Conservation (phyloP, 2,113 vertebrate species). For the Hippoglossus stenolepis region DNA sequence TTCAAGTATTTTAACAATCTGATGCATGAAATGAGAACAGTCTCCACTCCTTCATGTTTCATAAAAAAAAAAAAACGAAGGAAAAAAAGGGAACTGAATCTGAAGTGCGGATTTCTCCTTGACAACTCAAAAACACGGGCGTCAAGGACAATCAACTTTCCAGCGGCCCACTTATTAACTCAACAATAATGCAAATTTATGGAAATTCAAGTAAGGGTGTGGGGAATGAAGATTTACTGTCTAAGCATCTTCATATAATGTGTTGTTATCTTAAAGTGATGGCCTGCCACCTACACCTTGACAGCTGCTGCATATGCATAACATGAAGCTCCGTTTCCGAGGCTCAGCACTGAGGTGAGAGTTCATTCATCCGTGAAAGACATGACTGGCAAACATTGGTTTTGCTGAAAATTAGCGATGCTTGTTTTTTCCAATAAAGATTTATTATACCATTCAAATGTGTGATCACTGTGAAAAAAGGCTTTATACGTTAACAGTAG, state of each 20-base stretch:
- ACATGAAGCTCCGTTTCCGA: conserved; percentile 1
- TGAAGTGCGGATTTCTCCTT: conserved; percentile 57
- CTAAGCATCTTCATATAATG: conserved; percentile 48
- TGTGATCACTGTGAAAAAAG: background rate
- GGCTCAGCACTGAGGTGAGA: background rate
- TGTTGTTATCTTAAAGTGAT: conserved; percentile 50
- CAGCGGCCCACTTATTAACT: conserved; percentile 36
- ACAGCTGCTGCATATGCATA: conserved; percentile 13
- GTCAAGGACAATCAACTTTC: conserved; percentile 65
- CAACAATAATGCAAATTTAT: conserved; percentile 67
- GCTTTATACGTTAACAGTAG: too few species aligned
- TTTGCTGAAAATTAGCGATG: background rate
- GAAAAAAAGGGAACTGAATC: background rate
- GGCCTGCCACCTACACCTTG: conserved; percentile 31
- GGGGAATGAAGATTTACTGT: conserved; percentile 52
- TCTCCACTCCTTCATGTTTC: conserved; percentile 33
- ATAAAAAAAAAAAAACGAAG: background rate
- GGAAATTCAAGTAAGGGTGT: conserved; percentile 56
- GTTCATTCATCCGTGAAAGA: conserved; percentile 7
- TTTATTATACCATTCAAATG: background rate
- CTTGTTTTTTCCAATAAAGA: background rate
- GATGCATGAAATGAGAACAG: conserved; percentile 36
- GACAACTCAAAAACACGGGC: conserved; percentile 48
- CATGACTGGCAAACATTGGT: background rate
- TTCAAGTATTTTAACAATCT: conserved; percentile 45